phyloP scores from a whole-genome alignment of 2,888 invertebrate species.

The Galerucella calmariensis region DNA sequence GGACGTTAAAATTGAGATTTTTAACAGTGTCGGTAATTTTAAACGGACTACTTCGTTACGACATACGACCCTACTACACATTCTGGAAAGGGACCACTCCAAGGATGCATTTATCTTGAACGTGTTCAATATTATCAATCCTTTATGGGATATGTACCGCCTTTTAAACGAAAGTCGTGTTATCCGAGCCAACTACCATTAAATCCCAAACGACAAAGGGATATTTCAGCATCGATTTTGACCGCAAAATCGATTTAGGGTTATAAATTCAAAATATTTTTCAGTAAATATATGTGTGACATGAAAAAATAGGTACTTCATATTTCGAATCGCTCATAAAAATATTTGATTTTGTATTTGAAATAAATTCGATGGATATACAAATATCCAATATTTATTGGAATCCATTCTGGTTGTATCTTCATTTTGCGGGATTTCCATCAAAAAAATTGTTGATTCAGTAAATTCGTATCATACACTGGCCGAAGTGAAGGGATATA shows the following conservation, averaged over 20 bases:
- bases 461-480: too few species aligned
- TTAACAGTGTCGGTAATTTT: too few species aligned
- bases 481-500: too few species aligned
- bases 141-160: background rate
- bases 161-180: background rate
- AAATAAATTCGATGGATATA: too few species aligned
- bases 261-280: background rate
- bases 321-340: too few species aligned
- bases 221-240: background rate
- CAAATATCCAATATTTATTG: too few species aligned
- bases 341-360: too few species aligned
- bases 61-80: background rate
- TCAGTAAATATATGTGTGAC: background rate
- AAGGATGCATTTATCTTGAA: constrained; percentile 1
- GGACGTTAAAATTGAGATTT: too few species aligned
- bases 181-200: background rate
- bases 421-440: too few species aligned
- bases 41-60: background rate
- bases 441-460: too few species aligned
- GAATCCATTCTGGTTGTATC: too few species aligned
- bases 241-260: background rate
- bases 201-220: background rate
- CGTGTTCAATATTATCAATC: background rate
- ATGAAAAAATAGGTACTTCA: too few species aligned
- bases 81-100: background rate